Evolutionary conservation across 92 coral and sea anemone genomes (phyloP), one percentile per base, ranked within the genome.

Genomic region (Muricea muricata): DNA sequence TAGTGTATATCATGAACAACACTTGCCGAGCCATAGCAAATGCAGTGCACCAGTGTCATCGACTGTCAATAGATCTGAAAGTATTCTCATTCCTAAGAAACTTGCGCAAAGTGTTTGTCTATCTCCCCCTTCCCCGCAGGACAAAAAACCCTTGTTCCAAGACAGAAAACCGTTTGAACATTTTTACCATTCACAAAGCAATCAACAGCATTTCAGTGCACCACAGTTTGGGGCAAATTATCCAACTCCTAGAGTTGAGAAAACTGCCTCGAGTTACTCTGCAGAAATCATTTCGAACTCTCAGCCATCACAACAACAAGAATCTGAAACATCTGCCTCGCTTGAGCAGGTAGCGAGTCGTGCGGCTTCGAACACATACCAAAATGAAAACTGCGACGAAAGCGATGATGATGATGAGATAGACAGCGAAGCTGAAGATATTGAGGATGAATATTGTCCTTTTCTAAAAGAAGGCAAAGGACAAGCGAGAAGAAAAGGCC

Each of bases 381-480:
- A 28, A 1, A 63, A 18, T 89, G 98, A 94, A 54, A 92, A 93
- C 73, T 94, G 93, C 30, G 98, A 96, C 7, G 90, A 87, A 40
- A 94, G 91, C 67, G 92, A 84, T 77, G 98, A 96, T 31, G 95
- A 86, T 55, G 99, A 94, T 4, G 87, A 66, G 68, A 92, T 78
- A 6, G 79, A 69, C 10, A 91, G 88, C 41, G 91, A 91, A 46
- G 88, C 80, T 17, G 96, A 87, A 21, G 89, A 91, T 58, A 73
- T 87, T 46, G 90, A 84, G n/a, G 73, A 91, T 47, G 91, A 89
- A 65, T 78, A 78, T 35, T 78, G 83, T 55, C 83, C 83, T 6
- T 29, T 29, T 40, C 69, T 56, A 39, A 78, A 78, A 78, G 83
- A 78, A n/a, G 83, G 70, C 6, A 78, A 78, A 41, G 58, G 20